Evolutionary conservation across 2,797 vertebrate genomes (phyloP).

Genomic region (Pelobates cultripes): DNA sequence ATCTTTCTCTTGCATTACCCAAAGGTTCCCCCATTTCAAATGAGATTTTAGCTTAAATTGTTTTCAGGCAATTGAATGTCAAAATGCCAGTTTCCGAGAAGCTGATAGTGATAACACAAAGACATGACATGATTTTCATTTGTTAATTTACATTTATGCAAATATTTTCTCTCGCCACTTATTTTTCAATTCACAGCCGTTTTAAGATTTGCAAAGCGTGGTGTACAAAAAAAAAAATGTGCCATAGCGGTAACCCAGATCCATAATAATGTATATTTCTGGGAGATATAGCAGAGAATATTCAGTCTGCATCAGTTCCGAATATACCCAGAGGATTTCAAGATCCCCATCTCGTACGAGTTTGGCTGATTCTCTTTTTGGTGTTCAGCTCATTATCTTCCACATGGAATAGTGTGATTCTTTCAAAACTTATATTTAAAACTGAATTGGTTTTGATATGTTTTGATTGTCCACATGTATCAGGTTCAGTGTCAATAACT

Average conservation of each 20-base stretch:
- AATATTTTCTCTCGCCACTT: conserved; percentile 38
- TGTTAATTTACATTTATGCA: conserved; percentile 44
- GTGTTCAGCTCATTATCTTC: not conserved
- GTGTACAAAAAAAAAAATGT: conserved; percentile 20
- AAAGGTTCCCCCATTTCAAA: not conserved
- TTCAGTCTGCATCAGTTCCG: conserved; percentile 26
- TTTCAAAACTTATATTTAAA: not conserved
- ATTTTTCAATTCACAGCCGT: conserved; percentile 44
- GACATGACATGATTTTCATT: conserved; percentile 31
- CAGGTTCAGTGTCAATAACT: not conserved
- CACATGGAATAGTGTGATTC: not conserved
- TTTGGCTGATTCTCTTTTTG: conserved; percentile 5
- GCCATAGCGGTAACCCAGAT: conserved; percentile 47
- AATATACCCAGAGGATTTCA: conserved; percentile 29
- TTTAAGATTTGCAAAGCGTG: conserved; percentile 40
- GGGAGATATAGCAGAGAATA: conserved; percentile 24
- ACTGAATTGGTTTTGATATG: not conserved
- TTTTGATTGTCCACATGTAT: not conserved
- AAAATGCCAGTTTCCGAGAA: conserved; percentile 18
- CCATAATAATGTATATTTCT: conserved; percentile 53
- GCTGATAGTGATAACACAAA: conserved; percentile 15
- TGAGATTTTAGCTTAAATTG: not conserved
- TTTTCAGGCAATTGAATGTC: not conserved
- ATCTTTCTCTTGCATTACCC: conserved; percentile 1
- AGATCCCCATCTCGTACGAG: conserved; percentile 40